These are phyloP conservation scores for Darevskia nairensis DNA, from an alignment of 2,797 vertebrate species.

Conservation along the genomic window DNA sequence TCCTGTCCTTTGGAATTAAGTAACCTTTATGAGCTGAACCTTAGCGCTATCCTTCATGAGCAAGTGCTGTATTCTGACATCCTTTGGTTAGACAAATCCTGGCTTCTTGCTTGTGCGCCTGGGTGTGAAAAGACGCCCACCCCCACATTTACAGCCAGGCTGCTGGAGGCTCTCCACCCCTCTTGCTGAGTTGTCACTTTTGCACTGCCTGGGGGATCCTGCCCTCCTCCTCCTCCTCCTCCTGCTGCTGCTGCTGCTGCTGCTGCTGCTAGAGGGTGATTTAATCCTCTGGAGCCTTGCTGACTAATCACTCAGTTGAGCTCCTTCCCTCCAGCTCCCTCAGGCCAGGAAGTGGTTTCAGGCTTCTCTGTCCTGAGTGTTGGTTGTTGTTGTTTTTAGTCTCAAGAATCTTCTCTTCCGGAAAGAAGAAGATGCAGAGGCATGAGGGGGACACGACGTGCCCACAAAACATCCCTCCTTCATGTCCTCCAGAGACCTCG, in stretches of 20 bases:
- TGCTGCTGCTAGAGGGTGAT: not conserved
- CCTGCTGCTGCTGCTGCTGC: not conserved
- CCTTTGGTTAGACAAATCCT: not conserved
- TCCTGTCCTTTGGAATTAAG: not conserved
- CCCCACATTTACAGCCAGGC: not conserved
- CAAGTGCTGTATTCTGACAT: not conserved
- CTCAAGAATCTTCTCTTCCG: slow-evolving; percentile 13
- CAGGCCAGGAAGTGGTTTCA: slow-evolving; percentile 8
- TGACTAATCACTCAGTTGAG: not conserved
- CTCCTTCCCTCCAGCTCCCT: not conserved
- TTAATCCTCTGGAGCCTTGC: not conserved
- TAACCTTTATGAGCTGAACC: not conserved
- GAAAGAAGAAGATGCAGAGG: not conserved
- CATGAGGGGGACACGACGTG: not conserved
- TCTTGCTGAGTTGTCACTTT: not conserved
- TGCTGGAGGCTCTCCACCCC: not conserved
- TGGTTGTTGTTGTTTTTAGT: not conserved
- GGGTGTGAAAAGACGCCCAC: not conserved
- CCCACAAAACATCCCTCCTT: not conserved
- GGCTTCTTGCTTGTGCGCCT: not conserved
- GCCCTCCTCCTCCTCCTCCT: too few relatives aligned
- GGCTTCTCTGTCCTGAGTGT: not conserved
- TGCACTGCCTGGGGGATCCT: not conserved
- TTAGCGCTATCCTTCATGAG: not conserved
- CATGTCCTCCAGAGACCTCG: not conserved